Percentiles rank a stretch among this genome's conserved stretches.
Evolutionary conservation across 2,113 vertebrate species (phyloP).

Genomic region (Petaurus breviceps): DNA sequence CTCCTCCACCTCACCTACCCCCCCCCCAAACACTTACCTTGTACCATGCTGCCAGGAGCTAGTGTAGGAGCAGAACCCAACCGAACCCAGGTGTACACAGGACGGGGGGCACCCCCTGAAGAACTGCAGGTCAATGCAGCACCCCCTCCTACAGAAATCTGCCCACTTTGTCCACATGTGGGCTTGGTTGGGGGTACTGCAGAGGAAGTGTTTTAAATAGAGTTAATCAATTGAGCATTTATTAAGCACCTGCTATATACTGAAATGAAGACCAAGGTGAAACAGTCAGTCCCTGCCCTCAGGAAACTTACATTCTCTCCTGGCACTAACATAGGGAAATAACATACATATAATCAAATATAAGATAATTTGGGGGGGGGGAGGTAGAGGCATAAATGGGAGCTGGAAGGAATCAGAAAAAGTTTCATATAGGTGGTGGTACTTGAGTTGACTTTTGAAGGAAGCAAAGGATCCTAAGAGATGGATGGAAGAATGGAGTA

Average conservation of each 20-base stretch:
- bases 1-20: too few relatives aligned
- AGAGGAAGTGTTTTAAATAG: constrained; percentile 27
- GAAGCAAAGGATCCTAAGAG: too few relatives aligned
- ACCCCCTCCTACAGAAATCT: constrained; percentile 74
- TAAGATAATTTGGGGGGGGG: too few relatives aligned
- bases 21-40: constrained; percentile 74
- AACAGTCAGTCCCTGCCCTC: too few relatives aligned
- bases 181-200: constrained; percentile 83
- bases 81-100: constrained; percentile 82
- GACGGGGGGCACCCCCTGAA: constrained; percentile 78
- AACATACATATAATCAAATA: too few relatives aligned
- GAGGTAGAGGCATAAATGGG: too few relatives aligned
- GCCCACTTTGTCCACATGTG: constrained; percentile 77
- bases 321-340: too few relatives aligned
- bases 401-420: too few relatives aligned
- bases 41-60: constrained; percentile 75
- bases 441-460: too few relatives aligned
- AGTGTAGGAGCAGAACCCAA: constrained; percentile 65
- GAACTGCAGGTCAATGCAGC: constrained; percentile 80
- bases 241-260: background rate
- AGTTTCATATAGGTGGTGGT: too few relatives aligned
- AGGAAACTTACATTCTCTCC: too few relatives aligned
- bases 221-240: background rate
- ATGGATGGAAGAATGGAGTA: too few relatives aligned
- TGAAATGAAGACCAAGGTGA: background rate